These are phyloP conservation scores for Ostrea edulis DNA, from an alignment of 1,140 invertebrate species.

Conservation along the genomic window DNA sequence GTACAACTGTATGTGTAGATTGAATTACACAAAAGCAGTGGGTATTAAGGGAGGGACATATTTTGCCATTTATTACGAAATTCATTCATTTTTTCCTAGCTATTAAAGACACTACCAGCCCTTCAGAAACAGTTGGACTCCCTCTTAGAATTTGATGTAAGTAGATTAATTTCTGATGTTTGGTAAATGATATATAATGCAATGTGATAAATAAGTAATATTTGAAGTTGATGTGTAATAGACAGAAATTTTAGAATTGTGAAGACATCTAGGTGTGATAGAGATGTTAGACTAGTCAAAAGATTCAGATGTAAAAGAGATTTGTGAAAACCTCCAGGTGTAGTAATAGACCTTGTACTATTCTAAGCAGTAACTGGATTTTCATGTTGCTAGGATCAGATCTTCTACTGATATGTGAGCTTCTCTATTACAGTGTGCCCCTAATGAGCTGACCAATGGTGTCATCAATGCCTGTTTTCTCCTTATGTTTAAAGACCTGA, in stretches of 20 bases:
- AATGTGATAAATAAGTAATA: no score
- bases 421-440: slow-evolving; percentile 85
- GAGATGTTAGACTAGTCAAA: not conserved
- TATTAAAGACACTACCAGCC: slow-evolving; percentile 97
- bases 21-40: no score
- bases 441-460: slow-evolving; percentile 97
- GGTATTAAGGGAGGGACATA: no score
- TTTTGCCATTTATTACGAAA: no score
- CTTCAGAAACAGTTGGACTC: slow-evolving; percentile 97
- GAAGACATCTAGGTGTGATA: not conserved
- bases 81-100: slow-evolving; percentile 73
- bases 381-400: not conserved
- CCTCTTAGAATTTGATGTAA: slow-evolving; percentile 95
- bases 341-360: not conserved
- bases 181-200: no score
- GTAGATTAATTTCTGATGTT: slow-evolving; percentile 52
- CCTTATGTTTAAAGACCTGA: slow-evolving; percentile 98
- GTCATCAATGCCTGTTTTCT: slow-evolving; percentile 99
- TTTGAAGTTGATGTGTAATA: no score
- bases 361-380: not conserved
- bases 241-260: no score
- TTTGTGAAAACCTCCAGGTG: not conserved
- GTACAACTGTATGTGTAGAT: no score
- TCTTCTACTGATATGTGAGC: not conserved
- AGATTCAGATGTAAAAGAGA: no score